These are phyloP conservation scores for Sebastes vulpes DNA, from an alignment of 2,797 vertebrate species.

Conservation along the genomic window DNA sequence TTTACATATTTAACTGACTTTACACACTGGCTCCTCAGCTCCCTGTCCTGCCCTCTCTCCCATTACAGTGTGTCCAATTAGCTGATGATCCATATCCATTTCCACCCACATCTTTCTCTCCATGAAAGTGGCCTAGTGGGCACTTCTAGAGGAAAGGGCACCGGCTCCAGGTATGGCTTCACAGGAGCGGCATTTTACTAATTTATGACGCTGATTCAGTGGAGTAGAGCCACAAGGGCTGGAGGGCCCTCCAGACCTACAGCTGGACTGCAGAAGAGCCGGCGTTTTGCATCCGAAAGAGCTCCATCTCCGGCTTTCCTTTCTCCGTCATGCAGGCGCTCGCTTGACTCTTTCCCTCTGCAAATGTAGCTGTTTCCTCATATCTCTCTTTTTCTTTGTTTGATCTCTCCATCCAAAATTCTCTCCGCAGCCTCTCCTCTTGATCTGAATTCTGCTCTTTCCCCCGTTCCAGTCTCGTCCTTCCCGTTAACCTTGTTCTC, in stretches of 20 bases:
- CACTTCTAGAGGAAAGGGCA: slow-evolving; percentile 13
- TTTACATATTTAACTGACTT: slow-evolving; percentile 63
- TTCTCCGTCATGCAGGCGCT: neutral
- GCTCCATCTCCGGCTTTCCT: slow-evolving; percentile 7
- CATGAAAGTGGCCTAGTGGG: slow-evolving; percentile 5
- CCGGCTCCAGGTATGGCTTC: slow-evolving; percentile 39
- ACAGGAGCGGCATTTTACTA: slow-evolving; percentile 36
- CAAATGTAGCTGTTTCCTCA: neutral
- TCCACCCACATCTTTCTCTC: slow-evolving; percentile 16
- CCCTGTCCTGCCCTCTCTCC: slow-evolving; percentile 11
- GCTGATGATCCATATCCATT: slow-evolving; percentile 50
- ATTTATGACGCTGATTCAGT: slow-evolving; percentile 57
- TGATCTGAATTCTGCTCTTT: slow-evolving; percentile 70
- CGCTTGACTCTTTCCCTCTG: slow-evolving; percentile 3
- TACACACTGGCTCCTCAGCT: slow-evolving; percentile 34
- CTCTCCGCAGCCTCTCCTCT: slow-evolving; percentile 7
- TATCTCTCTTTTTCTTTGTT: neutral
- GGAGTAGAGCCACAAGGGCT: slow-evolving; percentile 40
- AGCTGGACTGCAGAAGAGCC: slow-evolving; percentile 64
- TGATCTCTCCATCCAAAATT: slow-evolving; percentile 13
- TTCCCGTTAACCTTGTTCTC: slow-evolving; percentile 74
- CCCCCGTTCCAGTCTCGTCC: slow-evolving; percentile 46
- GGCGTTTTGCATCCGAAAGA: slow-evolving; percentile 64
- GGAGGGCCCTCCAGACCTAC: slow-evolving; percentile 61
- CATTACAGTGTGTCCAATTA: slow-evolving; percentile 47